Percentiles rank a stretch among this genome's conserved stretches.
Evolutionary conservation across 2,888 invertebrate species (phyloP).

Genomic region (Tolmerus cingulatus): DNA sequence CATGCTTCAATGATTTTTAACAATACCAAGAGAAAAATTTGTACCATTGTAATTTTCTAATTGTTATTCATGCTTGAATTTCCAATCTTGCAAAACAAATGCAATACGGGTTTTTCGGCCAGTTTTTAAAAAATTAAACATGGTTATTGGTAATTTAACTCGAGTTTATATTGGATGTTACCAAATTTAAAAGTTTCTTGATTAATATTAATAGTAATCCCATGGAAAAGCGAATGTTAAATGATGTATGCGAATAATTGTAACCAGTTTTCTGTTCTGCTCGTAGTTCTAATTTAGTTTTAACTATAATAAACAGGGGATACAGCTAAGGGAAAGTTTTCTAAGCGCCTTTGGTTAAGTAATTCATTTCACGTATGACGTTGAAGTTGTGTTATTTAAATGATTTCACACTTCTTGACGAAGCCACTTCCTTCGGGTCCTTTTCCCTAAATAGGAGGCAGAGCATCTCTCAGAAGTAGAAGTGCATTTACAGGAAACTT

Average conservation of each 20-base stretch:
- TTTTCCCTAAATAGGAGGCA: not conserved
- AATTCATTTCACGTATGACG: conserved; percentile 24
- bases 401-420: conserved; percentile 39
- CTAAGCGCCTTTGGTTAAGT: conserved; percentile 16
- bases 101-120: too few relatives aligned
- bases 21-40: too few relatives aligned
- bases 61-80: too few relatives aligned
- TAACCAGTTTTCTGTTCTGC: not conserved
- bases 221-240: not conserved
- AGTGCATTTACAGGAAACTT: conserved; percentile 18
- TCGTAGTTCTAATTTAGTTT: not conserved
- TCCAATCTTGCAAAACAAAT: too few relatives aligned
- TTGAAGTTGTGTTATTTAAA: conserved; percentile 39
- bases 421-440: not conserved
- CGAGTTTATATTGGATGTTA: not conserved
- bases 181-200: not conserved
- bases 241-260: not conserved
- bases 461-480: not conserved
- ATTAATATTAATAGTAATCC: not conserved
- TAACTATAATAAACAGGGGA: not conserved
- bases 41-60: too few relatives aligned
- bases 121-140: too few relatives aligned
- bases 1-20: too few relatives aligned
- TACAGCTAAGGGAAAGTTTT: not conserved
- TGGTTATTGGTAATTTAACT: not conserved